Conservation (phyloP, 1,140 invertebrate genomes). For the Danaus plexippus region DNA sequence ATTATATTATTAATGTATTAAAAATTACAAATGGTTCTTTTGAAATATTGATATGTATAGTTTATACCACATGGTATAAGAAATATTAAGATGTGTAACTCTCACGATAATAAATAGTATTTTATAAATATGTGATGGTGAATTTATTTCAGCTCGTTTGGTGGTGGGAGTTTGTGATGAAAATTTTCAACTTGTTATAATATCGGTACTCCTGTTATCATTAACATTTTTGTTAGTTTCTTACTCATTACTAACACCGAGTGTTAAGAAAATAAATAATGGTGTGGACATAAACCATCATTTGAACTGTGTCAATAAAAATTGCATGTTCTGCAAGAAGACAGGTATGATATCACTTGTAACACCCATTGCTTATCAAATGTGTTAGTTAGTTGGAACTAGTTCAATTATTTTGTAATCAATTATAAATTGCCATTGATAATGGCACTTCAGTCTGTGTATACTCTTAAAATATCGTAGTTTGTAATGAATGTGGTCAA, state of each 20-base stretch:
- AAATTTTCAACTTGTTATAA: constrained; percentile 32
- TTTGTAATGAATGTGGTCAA: too few relatives aligned
- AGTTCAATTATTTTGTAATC: too few relatives aligned
- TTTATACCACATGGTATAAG: too few relatives aligned
- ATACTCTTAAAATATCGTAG: too few relatives aligned
- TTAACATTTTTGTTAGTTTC: constrained; percentile 38
- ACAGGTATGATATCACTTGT: constrained; percentile 22
- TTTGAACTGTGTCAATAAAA: constrained; percentile 22
- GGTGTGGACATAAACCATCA: constrained; percentile 9
- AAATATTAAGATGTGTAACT: too few relatives aligned
- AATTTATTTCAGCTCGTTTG: constrained; percentile 37
- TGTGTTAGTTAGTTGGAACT: too few relatives aligned
- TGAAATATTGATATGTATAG: constrained; percentile 12
- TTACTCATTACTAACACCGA: constrained; percentile 42
- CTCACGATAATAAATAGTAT: too few relatives aligned
- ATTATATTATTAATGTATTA: too few relatives aligned
- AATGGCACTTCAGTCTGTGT: too few relatives aligned
- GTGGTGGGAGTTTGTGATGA: constrained; percentile 40
- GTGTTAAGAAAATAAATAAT: constrained; percentile 13
- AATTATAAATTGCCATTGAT: too few relatives aligned
- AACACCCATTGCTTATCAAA: too few relatives aligned
- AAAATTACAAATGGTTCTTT: neutral
- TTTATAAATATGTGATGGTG: too few relatives aligned
- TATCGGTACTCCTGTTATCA: constrained; percentile 30
- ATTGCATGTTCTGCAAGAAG: constrained; percentile 16